phyloP scores from a whole-genome alignment of 2,797 vertebrate genomes.

The Oreochromis grahami region DNA sequence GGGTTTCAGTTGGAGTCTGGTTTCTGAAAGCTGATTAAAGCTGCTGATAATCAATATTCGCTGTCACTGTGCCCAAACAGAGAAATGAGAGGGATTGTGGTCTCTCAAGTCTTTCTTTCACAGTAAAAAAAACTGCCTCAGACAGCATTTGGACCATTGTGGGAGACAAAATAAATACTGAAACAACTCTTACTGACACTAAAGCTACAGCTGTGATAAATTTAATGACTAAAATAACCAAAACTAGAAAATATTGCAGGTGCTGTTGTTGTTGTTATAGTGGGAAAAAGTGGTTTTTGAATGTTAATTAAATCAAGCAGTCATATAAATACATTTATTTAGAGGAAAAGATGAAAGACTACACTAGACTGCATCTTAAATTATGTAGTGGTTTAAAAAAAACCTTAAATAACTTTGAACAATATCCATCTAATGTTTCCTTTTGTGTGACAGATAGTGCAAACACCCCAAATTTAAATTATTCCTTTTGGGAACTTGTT shows the following conservation, averaged over 20 bases:
- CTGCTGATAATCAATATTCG: background rate
- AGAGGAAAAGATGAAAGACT: background rate
- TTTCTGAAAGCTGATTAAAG: slow-evolving; percentile 7
- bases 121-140: background rate
- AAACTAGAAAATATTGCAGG: background rate
- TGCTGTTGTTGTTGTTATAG: background rate
- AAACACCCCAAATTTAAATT: accelerated
- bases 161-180: background rate
- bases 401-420: background rate
- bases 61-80: background rate
- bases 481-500: background rate
- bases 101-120: background rate
- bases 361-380: background rate
- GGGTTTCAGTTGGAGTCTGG: background rate
- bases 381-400: background rate
- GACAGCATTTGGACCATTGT: background rate
- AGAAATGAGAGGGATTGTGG: background rate
- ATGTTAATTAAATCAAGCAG: background rate
- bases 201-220: background rate
- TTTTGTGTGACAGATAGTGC: background rate
- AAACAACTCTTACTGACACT: background rate
- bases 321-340: background rate
- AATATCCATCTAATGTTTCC: background rate
- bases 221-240: background rate
- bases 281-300: background rate